phyloP scores from a whole-genome alignment of 2,797 vertebrate genomes.

The Huso huso region DNA sequence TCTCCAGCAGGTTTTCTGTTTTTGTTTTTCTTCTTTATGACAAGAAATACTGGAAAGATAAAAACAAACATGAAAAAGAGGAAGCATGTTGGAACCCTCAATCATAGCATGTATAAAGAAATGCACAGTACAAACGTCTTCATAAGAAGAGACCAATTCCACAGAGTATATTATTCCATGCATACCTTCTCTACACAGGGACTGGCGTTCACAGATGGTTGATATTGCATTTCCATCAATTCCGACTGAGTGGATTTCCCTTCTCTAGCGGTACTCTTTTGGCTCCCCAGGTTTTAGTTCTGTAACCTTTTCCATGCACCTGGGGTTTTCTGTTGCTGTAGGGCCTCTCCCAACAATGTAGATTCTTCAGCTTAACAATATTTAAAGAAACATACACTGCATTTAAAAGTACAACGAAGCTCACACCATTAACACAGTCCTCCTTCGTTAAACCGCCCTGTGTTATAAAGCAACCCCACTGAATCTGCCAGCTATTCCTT shows the following conservation, averaged over 20 bases:
- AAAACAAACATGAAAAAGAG: too few species aligned
- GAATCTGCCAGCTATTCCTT: too few species aligned
- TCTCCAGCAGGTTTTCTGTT: too few species aligned
- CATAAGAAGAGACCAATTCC: background rate
- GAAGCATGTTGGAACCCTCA: too few species aligned
- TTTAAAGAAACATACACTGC: background rate
- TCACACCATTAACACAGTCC: too few species aligned
- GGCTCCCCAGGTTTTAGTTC: conserved; percentile 38
- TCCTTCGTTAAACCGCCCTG: too few species aligned
- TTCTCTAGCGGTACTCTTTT: conserved; percentile 35
- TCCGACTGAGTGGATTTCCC: conserved; percentile 35
- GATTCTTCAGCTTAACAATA: background rate
- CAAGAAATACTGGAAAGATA: too few species aligned
- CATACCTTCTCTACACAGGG: conserved; percentile 26
- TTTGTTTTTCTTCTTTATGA: too few species aligned
- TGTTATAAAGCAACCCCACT: too few species aligned
- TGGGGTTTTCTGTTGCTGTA: conserved; percentile 16
- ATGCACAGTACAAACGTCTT: too few species aligned
- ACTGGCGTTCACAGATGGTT: conserved; percentile 36
- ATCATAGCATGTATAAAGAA: too few species aligned
- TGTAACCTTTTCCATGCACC: conserved; percentile 42
- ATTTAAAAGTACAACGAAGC: too few species aligned
- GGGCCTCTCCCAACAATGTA: background rate
- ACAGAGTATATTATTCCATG: conserved; percentile 16
- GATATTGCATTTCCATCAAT: conserved; percentile 35